Conservation (phyloP, 2,797 vertebrate species). For the Leuciscus waleckii region DNA sequence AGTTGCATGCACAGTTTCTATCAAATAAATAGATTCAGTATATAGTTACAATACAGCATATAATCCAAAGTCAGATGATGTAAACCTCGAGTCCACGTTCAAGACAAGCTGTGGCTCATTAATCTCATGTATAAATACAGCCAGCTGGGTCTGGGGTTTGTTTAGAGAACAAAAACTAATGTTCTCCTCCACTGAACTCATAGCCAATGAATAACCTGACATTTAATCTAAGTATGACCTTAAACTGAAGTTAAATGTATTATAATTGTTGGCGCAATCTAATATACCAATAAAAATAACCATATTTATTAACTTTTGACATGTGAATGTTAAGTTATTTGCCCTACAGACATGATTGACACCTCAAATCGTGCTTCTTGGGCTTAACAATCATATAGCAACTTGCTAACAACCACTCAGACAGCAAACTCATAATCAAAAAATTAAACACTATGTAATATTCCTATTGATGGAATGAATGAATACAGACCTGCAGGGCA, state of each 20-base stretch:
- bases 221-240: slow-evolving; percentile 25
- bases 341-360: background rate
- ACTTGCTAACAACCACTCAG: background rate
- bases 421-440: background rate
- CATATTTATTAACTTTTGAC: background rate
- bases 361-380: background rate
- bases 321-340: background rate
- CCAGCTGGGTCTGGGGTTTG: slow-evolving; percentile 3
- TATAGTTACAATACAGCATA: background rate
- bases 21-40: background rate
- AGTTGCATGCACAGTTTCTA: background rate
- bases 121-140: background rate
- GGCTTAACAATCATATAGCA: background rate
- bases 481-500: slow-evolving; percentile 89
- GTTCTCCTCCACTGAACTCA: background rate
- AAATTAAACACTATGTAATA: background rate
- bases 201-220: slow-evolving; percentile 15
- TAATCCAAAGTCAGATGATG: background rate
- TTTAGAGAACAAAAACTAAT: slow-evolving; percentile 22
- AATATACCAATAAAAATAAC: background rate
- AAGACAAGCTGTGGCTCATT: slow-evolving; percentile 15
- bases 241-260: background rate
- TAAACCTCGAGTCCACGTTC: background rate
- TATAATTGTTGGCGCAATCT: background rate
- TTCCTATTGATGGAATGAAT: background rate